These are phyloP conservation scores for Sebastes vulpes DNA, from an alignment of 2,797 vertebrate genomes.

Conservation along the genomic window DNA sequence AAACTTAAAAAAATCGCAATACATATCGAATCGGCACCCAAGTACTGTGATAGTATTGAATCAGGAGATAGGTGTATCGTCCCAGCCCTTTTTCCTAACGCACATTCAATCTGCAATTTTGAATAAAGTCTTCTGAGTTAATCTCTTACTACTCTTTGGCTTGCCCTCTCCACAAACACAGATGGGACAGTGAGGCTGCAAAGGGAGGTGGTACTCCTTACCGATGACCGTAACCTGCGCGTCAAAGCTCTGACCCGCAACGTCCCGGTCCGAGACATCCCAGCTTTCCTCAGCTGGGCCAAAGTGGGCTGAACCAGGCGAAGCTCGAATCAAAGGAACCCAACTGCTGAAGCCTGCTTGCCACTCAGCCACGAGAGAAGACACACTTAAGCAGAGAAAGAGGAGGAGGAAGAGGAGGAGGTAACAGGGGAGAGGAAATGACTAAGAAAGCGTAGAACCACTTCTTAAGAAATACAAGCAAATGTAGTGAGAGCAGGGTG, in stretches of 20 bases:
- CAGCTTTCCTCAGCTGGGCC: conserved; percentile 93
- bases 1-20: too few species aligned
- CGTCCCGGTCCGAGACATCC: conserved; percentile 97
- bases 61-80: too few species aligned
- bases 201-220: conserved; percentile 96
- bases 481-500: conserved; percentile 60
- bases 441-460: conserved; percentile 45
- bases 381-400: conserved; percentile 68
- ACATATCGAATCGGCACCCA: too few species aligned
- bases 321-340: conserved; percentile 60
- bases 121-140: background rate
- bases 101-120: background rate
- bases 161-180: conserved; percentile 20
- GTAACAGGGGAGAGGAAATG: conserved; percentile 43
- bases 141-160: background rate
- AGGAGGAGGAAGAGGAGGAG: conserved; percentile 10
- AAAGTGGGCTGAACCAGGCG: conserved; percentile 91
- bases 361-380: conserved; percentile 85
- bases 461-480: conserved; percentile 52
- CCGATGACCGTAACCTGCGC: conserved; percentile 96
- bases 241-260: conserved; percentile 98
- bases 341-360: conserved; percentile 85
- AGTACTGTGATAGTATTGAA: too few species aligned
- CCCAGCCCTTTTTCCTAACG: background rate
- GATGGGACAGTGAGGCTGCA: conserved; percentile 93